Conservation (phyloP, 2,888 invertebrate genomes). For the Volucella bombylans region DNA sequence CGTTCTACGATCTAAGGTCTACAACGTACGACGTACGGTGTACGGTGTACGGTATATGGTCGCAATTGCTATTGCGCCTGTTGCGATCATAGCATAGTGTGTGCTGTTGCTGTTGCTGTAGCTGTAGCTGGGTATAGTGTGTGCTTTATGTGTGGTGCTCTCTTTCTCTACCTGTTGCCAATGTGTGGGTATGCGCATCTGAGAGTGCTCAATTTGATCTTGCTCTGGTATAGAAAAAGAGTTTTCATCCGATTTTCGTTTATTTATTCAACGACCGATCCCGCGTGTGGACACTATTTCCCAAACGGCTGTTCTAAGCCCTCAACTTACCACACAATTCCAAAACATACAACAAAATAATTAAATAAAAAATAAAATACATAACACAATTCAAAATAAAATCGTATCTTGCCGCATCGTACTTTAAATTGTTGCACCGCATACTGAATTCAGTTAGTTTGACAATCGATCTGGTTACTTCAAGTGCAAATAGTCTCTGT, state of each 20-base stretch:
- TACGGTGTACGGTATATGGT: conserved; percentile 17
- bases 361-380: conserved; percentile 20
- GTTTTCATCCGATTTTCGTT: conserved; percentile 77
- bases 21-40: neutral
- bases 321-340: conserved; percentile 59
- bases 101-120: conserved; percentile 9
- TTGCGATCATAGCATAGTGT: conserved; percentile 25
- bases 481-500: conserved; percentile 56
- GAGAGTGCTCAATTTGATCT: conserved; percentile 64
- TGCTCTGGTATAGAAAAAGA: conserved; percentile 72
- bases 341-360: conserved; percentile 27
- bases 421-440: conserved; percentile 71
- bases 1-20: no score
- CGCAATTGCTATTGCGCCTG: conserved; percentile 56
- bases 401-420: conserved; percentile 57
- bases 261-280: conserved; percentile 83
- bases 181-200: conserved; percentile 66
- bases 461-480: conserved; percentile 67
- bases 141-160: conserved; percentile 66
- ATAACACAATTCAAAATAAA: conserved; percentile 33
- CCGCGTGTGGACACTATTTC: conserved; percentile 82
- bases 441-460: conserved; percentile 65
- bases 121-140: conserved; percentile 8
- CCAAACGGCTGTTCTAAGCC: conserved; percentile 73
- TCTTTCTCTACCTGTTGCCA: conserved; percentile 68